Conservation (phyloP, 2,113 vertebrate species). For the Lynx canadensis region DNA sequence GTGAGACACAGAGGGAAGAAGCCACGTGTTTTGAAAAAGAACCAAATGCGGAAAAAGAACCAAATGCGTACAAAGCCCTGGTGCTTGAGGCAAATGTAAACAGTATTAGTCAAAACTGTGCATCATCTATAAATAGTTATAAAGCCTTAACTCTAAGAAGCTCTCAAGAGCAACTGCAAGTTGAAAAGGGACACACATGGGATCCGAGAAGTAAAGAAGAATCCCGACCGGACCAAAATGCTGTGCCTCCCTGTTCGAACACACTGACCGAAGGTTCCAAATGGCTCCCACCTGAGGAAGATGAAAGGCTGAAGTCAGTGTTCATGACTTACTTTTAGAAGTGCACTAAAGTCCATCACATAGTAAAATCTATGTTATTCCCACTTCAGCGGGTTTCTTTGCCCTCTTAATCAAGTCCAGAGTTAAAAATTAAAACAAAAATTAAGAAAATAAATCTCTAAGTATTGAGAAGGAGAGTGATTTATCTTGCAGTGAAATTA, state of each 20-base stretch:
- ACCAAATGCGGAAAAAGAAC: neutral
- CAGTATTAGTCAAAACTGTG: neutral
- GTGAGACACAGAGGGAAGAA: neutral
- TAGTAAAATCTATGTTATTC: neutral
- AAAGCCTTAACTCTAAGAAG: neutral
- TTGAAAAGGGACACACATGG: neutral
- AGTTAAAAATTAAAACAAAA: slow-evolving; percentile 58
- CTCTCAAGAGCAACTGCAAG: neutral
- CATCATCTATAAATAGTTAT: neutral
- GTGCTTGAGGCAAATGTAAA: neutral
- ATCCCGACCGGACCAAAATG: neutral
- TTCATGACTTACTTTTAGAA: neutral
- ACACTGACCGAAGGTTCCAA: neutral
- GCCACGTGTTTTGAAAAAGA: neutral
- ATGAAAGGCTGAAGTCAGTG: neutral
- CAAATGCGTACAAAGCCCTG: neutral
- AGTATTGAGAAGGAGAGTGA: neutral
- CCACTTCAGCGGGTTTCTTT: neutral
- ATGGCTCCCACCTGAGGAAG: neutral
- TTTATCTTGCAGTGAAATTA: neutral
- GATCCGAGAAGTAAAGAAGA: neutral
- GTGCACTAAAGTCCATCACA: neutral
- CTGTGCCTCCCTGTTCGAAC: neutral
- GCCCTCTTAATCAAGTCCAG: slow-evolving; percentile 14
- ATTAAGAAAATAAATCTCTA: neutral